Conservation (phyloP, 2,797 vertebrate genomes). For the Peromyscus attwateri region DNA sequence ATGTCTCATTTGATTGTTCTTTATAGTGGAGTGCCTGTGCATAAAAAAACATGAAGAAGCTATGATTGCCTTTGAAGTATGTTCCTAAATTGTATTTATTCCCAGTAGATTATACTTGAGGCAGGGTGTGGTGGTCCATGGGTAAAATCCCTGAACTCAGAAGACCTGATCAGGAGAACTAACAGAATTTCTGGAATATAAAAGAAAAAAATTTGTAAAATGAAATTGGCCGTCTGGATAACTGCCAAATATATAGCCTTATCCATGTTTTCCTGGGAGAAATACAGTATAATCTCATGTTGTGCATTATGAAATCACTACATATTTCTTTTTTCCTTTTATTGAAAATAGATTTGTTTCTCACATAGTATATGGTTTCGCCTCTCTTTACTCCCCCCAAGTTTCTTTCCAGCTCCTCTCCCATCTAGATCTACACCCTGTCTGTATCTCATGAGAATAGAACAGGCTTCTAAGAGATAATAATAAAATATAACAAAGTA, state of each 20-base stretch:
- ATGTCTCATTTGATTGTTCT: not conserved
- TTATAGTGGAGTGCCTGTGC: not conserved
- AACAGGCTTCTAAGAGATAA: not conserved
- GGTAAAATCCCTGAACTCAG: not conserved
- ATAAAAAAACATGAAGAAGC: not conserved
- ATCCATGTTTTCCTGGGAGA: not conserved
- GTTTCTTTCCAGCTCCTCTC: too few relatives aligned
- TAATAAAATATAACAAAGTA: not conserved
- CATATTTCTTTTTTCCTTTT: not conserved
- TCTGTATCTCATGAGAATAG: not conserved
- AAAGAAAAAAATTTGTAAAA: not conserved
- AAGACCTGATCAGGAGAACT: not conserved
- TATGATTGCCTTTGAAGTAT: not conserved
- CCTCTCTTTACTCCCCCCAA: not conserved
- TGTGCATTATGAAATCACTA: not conserved
- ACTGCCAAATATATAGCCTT: not conserved
- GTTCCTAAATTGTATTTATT: not conserved
- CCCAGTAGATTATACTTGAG: not conserved
- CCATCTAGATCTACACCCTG: not conserved
- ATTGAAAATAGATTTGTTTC: not conserved
- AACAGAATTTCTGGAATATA: not conserved
- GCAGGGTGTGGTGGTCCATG: not conserved
- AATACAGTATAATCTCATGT: not conserved
- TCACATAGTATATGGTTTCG: not conserved
- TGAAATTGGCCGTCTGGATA: not conserved